These are phyloP conservation scores for Drosophila greeni DNA, from an alignment of 2,888 invertebrate species.

Conservation along the genomic window DNA sequence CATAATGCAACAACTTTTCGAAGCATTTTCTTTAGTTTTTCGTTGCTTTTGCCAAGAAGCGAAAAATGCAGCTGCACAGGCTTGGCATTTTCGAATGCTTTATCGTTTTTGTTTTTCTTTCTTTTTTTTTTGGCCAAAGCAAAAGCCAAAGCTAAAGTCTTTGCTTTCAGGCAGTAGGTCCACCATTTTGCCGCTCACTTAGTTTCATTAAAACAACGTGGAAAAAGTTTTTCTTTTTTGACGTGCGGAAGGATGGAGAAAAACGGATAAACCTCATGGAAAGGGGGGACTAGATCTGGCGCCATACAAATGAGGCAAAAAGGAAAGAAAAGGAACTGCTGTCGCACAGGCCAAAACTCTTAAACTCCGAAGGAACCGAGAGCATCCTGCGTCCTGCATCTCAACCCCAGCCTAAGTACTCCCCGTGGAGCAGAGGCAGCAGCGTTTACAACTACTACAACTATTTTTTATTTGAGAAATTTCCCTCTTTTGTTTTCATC, in stretches of 20 bases:
- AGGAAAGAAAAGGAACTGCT: conserved; percentile 22
- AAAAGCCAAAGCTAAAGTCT: conserved; percentile 3
- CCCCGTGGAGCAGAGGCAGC: conserved; percentile 26
- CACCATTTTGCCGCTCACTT: conserved; percentile 55
- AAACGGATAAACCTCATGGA: not conserved
- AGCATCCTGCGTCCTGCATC: conserved; percentile 6
- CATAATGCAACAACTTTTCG: conserved; percentile 30
- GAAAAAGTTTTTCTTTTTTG: conserved; percentile 32
- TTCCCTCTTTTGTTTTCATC: conserved; percentile 23
- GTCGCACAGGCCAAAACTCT: conserved; percentile 39
- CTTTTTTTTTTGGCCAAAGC: conserved; percentile 12
- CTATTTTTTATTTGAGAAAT: conserved; percentile 45
- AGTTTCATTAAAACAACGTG: conserved; percentile 59
- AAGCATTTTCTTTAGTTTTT: conserved; percentile 18
- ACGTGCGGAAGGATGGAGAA: not conserved
- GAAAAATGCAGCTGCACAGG: conserved; percentile 5
- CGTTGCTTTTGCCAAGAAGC: conserved; percentile 7
- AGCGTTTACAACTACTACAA: conserved; percentile 46
- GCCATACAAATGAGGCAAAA: conserved; percentile 56
- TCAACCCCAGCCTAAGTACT: conserved; percentile 36
- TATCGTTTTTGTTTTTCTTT: conserved; percentile 20
- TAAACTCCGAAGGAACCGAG: conserved; percentile 18
- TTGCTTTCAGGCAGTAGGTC: not conserved
- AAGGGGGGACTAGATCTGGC: conserved; percentile 5
- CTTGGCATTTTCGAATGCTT: conserved; percentile 20